Base-by-base conservation (phyloP, 1,140 invertebrate species). In the Polypedilum vanderplanki region DNA sequence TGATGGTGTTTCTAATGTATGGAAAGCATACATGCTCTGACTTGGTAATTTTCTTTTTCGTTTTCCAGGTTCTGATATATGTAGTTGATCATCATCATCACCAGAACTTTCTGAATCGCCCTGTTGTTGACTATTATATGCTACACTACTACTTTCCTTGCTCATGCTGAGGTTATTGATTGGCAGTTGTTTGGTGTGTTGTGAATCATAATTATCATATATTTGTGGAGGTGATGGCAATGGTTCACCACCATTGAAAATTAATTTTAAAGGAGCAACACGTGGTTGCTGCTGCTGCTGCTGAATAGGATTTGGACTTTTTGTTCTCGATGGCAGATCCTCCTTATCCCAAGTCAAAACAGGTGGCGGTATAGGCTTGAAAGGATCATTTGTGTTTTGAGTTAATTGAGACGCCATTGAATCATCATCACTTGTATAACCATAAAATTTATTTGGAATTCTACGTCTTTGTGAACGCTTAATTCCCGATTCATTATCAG, bases 391-490 rank as follows among this genome's bases (percentile, higher is more conserved):
- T 75, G 79, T 78, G 7, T 81, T 64, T 0, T 80, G 78, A 22
- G 77, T 76, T 46, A 77, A 77, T 15, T 18, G 40, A 75, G 79
- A 78, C 20, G 79, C 80, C 3, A 10, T 64, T 12, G 84, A 81
- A 77, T 93, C 92, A 77, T 93, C 92, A 77, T 93, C 91, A 79
- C 91, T 93, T 0, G 91, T 91, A 80, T 93, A 93, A 1, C 91
- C 92, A 79, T 93, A 93, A 80, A 94, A 94, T 79, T 90, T 90
- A 79, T 93, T 93, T 7, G 91, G 92, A 40, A 92, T 88, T 33
- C 91, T 83, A 79, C 90, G 87, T 33, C 92, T 85, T 80, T 93
- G 93, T 0, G 92, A 92, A 12, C 90, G 84, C 79, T 90, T 90
- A 7, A 83, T 74, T 10, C 79, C 77, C 9, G 80, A 88, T 77